Conservation (phyloP, 1,140 invertebrate species). For the Anoplophora glabripennis region DNA sequence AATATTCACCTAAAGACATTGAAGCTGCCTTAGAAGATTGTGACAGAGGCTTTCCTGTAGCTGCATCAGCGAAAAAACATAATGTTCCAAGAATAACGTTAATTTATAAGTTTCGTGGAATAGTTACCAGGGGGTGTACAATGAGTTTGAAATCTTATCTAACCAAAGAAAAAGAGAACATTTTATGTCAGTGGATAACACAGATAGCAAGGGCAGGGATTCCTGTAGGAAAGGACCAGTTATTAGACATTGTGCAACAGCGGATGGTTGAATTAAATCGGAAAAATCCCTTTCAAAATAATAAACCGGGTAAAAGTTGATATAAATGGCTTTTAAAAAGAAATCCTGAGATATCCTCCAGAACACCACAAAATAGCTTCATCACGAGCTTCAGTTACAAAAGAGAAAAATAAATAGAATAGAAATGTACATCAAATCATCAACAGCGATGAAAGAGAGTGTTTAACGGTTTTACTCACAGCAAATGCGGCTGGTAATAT, state of each 20-base stretch:
- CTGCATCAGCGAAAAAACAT: background rate
- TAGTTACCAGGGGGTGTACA: background rate
- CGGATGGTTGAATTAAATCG: background rate
- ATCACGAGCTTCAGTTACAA: background rate
- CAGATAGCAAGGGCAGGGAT: constrained; percentile 1
- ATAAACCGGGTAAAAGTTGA: constrained; percentile 4
- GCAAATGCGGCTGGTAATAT: constrained; percentile 27
- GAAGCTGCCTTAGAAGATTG: background rate
- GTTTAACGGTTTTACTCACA: constrained; percentile 16
- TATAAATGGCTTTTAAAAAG: constrained; percentile 4
- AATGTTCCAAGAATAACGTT: constrained; percentile 5
- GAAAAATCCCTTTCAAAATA: constrained; percentile 1
- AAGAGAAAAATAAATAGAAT: background rate
- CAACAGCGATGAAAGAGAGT: constrained; percentile 15
- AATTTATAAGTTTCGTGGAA: constrained; percentile 1
- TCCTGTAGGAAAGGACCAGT: background rate
- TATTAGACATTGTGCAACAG: constrained; percentile 3
- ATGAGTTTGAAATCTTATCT: background rate
- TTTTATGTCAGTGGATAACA: constrained; percentile 1
- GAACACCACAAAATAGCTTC: background rate
- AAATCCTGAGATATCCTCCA: background rate
- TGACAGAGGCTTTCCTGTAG: background rate
- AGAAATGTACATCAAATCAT: constrained; percentile 1
- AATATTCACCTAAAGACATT: too few species aligned
- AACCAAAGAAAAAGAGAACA: background rate